These are phyloP conservation scores for Eledona agricola DNA, from an alignment of 2,888 invertebrate species.

Conservation along the genomic window DNA sequence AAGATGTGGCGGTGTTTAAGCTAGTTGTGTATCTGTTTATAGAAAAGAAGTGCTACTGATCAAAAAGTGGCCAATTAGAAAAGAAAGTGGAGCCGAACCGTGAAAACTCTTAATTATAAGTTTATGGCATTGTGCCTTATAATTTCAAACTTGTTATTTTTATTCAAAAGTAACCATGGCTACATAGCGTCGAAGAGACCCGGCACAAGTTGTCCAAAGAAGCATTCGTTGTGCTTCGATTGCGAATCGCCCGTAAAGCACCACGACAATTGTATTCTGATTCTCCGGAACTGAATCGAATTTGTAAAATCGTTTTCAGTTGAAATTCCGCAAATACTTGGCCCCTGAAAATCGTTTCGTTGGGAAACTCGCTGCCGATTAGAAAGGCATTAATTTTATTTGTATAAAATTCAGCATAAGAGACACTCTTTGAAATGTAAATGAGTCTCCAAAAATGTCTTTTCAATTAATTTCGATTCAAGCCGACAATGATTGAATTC, in stretches of 20 bases:
- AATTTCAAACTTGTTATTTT: slow-evolving; percentile 36
- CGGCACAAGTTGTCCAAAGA: slow-evolving; percentile 27
- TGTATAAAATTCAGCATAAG: slow-evolving; percentile 38
- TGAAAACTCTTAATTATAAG: slow-evolving; percentile 34
- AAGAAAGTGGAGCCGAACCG: slow-evolving; percentile 12
- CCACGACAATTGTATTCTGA: slow-evolving; percentile 35
- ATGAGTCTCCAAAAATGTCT: slow-evolving; percentile 35
- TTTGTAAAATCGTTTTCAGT: slow-evolving; percentile 37
- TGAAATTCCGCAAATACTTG: slow-evolving; percentile 40
- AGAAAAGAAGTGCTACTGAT: slow-evolving; percentile 21
- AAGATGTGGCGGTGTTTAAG: no score
- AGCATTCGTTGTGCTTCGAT: slow-evolving; percentile 29
- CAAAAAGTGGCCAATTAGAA: slow-evolving; percentile 27
- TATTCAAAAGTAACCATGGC: slow-evolving; percentile 37
- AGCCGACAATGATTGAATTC: slow-evolving; percentile 28
- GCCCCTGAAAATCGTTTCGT: slow-evolving; percentile 37
- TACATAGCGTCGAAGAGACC: slow-evolving; percentile 29
- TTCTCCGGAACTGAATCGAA: slow-evolving; percentile 34
- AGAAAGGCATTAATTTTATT: slow-evolving; percentile 46
- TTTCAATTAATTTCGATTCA: slow-evolving; percentile 38
- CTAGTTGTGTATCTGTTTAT: slow-evolving; percentile 8
- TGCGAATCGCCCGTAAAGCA: slow-evolving; percentile 20
- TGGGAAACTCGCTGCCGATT: slow-evolving; percentile 37
- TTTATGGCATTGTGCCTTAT: slow-evolving; percentile 29
- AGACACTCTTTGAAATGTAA: slow-evolving; percentile 40